These are phyloP conservation scores for Lycopodina hypogea DNA, from an alignment of 37 sponge, comb jelly and placozoan species.

Conservation along the genomic window DNA sequence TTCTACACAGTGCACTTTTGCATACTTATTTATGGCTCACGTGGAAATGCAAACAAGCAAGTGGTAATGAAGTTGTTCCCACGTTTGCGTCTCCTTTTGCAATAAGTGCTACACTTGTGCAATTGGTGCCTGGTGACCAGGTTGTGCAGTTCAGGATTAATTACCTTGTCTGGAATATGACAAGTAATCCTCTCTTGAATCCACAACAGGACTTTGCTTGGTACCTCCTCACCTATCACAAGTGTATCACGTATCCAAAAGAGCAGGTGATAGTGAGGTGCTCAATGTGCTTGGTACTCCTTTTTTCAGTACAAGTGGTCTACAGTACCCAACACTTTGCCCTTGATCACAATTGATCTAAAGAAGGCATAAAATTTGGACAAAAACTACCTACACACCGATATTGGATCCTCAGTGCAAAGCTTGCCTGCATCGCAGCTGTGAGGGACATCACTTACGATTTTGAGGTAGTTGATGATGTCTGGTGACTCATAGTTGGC, in stretches of 20 bases:
- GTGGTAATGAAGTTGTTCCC: slow-evolving; percentile 26
- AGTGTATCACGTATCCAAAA: slow-evolving; percentile 46
- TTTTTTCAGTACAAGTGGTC: slow-evolving; percentile 42
- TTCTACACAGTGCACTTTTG: slow-evolving; percentile 10
- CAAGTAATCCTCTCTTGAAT: no score
- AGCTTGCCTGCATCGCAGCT: slow-evolving; percentile 26
- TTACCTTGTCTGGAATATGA: not conserved
- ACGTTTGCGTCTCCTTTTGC: slow-evolving; percentile 26
- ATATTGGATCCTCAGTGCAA: slow-evolving; percentile 57
- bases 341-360: slow-evolving; percentile 29
- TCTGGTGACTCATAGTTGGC: slow-evolving; percentile 9
- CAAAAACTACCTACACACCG: slow-evolving; percentile 33
- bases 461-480: slow-evolving; percentile 26
- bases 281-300: slow-evolving; percentile 40
- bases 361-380: slow-evolving; percentile 32
- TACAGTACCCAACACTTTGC: slow-evolving; percentile 31
- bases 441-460: slow-evolving; percentile 31
- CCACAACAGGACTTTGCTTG: no score
- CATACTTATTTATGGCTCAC: slow-evolving; percentile 5
- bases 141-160: slow-evolving; percentile 33
- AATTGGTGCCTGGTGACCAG: slow-evolving; percentile 38
- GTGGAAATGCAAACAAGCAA: slow-evolving; percentile 54
- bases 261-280: slow-evolving; percentile 51
- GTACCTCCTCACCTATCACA: slow-evolving; percentile 24
- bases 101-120: slow-evolving; percentile 35